phyloP scores from a whole-genome alignment of 2,888 invertebrate genomes.

The Autographa gamma region DNA sequence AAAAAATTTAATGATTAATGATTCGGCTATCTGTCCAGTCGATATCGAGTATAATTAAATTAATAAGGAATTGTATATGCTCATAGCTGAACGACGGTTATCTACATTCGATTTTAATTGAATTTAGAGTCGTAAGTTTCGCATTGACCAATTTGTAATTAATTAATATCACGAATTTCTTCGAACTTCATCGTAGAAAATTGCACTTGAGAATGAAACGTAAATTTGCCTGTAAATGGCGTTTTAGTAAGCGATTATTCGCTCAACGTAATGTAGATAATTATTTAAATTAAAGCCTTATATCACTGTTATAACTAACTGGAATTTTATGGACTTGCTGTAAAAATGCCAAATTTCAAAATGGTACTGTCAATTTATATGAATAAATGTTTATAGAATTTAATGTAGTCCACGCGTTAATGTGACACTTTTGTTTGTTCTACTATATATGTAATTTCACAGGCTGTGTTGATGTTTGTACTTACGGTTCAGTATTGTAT shows the following conservation, averaged over 20 bases:
- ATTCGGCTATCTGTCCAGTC: conserved; percentile 15
- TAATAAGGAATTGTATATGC: conserved; percentile 36
- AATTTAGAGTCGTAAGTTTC: conserved; percentile 38
- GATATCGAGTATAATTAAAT: conserved; percentile 18
- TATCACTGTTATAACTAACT: not conserved
- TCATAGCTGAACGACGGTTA: conserved; percentile 14
- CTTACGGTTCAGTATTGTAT: conserved; percentile 44
- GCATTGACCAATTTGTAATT: conserved; percentile 45
- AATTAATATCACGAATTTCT: conserved; percentile 33
- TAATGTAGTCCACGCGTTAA: conserved; percentile 28
- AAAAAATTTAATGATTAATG: conserved; percentile 14
- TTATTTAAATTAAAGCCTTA: not conserved
- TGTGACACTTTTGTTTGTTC: conserved; percentile 32
- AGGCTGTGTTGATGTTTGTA: conserved; percentile 38
- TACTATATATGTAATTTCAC: conserved; percentile 20
- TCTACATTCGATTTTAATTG: conserved; percentile 19
- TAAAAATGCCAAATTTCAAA: conserved; percentile 45
- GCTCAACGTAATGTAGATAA: conserved; percentile 31
- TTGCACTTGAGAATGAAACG: conserved; percentile 31
- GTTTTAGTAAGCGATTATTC: conserved; percentile 40
- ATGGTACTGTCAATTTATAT: conserved; percentile 48
- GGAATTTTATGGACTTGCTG: conserved; percentile 7
- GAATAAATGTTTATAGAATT: conserved; percentile 21
- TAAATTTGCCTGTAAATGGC: conserved; percentile 33
- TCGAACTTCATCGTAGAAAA: conserved; percentile 36